A percentile compares a stretch with the other conserved stretches of the same genome.
Evolutionary conservation across 2,113 vertebrate genomes (phyloP).

Genomic region (Takifugu flavidus): DNA sequence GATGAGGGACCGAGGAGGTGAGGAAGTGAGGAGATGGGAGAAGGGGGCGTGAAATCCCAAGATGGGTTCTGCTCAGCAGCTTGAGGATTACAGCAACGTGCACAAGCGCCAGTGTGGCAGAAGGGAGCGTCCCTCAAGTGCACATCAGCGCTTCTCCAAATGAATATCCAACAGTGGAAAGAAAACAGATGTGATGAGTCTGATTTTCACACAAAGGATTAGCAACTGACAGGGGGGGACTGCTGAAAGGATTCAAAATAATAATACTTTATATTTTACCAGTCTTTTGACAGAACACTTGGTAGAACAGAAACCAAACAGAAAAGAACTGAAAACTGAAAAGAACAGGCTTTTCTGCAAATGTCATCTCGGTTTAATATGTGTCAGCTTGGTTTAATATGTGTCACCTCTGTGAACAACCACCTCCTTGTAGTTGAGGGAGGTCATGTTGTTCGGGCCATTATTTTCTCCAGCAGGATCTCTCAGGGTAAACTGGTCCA

Average conservation of each 20-base stretch:
- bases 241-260: neutral
- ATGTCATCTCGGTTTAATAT: too few relatives aligned
- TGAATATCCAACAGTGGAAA: constrained; percentile 29
- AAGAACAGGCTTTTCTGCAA: too few relatives aligned
- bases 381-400: too few relatives aligned
- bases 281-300: too few relatives aligned
- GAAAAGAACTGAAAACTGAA: too few relatives aligned
- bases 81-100: constrained; percentile 43
- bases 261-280: too few relatives aligned
- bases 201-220: neutral
- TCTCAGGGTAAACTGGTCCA: too few relatives aligned
- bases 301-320: too few relatives aligned
- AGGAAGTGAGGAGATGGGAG: constrained; percentile 29
- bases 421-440: too few relatives aligned
- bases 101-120: constrained; percentile 15
- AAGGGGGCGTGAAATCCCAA: constrained; percentile 48
- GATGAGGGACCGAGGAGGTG: constrained; percentile 17
- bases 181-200: constrained; percentile 16
- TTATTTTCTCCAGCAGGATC: too few relatives aligned
- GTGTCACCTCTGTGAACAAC: too few relatives aligned
- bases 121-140: constrained; percentile 11
- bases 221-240: neutral
- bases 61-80: constrained; percentile 45
- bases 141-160: constrained; percentile 29
- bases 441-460: too few relatives aligned